phyloP scores from a whole-genome alignment of 2,888 invertebrate species.

The Trissolcus brochymenae region DNA sequence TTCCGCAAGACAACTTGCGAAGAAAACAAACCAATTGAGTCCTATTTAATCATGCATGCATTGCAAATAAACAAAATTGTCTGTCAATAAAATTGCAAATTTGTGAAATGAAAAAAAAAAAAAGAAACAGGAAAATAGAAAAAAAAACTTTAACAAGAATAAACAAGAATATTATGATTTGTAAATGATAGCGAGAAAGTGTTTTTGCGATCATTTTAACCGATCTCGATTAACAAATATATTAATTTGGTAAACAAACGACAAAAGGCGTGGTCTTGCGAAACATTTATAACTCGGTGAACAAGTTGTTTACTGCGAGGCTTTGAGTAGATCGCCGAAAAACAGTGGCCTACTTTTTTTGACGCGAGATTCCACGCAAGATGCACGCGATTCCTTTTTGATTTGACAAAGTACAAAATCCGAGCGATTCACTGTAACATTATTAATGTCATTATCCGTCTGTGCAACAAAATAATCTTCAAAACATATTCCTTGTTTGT shows the following conservation, averaged over 20 bases:
- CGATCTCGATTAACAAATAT: too few species aligned
- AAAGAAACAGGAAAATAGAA: too few species aligned
- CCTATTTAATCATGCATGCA: not conserved
- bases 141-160: too few species aligned
- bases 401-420: conserved; percentile 15
- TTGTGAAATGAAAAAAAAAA: too few species aligned
- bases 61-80: not conserved
- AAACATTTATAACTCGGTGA: conserved; percentile 48
- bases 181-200: not conserved
- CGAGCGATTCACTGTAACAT: conserved; percentile 8
- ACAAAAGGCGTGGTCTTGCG: conserved; percentile 41
- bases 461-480: too few species aligned
- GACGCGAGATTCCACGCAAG: conserved; percentile 3
- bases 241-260: conserved; percentile 1
- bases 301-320: conserved; percentile 38
- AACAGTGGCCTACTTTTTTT: conserved; percentile 49
- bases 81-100: not conserved
- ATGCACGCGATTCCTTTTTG: conserved; percentile 20
- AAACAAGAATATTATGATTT: not conserved
- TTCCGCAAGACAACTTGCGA: not conserved
- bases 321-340: conserved; percentile 45
- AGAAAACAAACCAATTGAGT: conserved; percentile 8
- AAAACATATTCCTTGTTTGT: too few species aligned
- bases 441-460: conserved; percentile 16
- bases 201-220: not conserved